Evolutionary conservation across 2,888 invertebrate genomes (phyloP), one percentile per base, ranked within the genome.

Genomic region (Macrophya annulata): DNA sequence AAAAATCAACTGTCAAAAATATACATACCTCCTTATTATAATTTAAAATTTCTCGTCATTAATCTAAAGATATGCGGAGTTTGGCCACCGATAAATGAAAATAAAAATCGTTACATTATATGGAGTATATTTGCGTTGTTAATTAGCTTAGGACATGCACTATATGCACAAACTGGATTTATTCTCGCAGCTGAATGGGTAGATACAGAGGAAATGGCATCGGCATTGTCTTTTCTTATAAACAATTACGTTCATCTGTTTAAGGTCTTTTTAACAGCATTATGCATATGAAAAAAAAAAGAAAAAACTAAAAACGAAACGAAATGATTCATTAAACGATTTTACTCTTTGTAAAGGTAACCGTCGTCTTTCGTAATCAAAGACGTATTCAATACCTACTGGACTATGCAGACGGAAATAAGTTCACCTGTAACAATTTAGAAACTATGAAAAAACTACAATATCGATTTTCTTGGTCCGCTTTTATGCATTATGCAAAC

Each of bases 111-210:
- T 4, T 83, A 68, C 48, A 25, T 31, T 40, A 48, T 68, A 6
- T 83, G 71, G 68, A 83, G 83, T 37, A 31, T 51, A 48, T 31
- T 83, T 31, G 8, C 48, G 17, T 4, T 68, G 31, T 62, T 8
- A 0, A 17, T 31, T 4, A 48, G 40, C 21, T 59, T 83, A n/a
- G 83, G 83, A 48, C 51, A 65, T 68, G n/a, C 45, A 40, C 5
- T 83, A 31, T 17, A 21, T 1, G 48, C n/a, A n/a, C 83, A 83
- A 83, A 83, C 83, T 12, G 71, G 43, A 12, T 83, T 83, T 48
- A 21, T 83, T 1, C 1, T 71, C 17, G 37, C 68, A 15, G 62
- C 43, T 10, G 51, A 6, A 3, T 51, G 25, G 65, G 25, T 15
- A 3, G 83, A 48, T 25, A 51, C 48, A 15, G 83, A 68, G 68